Evolutionary conservation across 2,888 invertebrate genomes (phyloP), one percentile per base, ranked within the genome.

Genomic region (Microctonus hyperodae): DNA sequence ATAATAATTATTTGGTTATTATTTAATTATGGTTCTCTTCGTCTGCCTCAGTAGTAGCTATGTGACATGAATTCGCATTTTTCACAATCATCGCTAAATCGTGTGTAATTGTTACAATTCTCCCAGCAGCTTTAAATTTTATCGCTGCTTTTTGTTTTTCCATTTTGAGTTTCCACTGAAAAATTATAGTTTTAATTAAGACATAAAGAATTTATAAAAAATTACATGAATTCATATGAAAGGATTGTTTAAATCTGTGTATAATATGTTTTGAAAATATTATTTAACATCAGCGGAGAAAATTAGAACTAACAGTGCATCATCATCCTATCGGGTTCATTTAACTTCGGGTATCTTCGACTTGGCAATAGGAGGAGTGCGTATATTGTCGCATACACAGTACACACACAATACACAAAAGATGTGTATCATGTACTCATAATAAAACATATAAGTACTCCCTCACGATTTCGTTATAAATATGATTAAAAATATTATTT

Each of bases 111-210:
- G 81, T 72, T 20, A 90, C 90, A 60, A 90, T 88, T 10, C 90
- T 86, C 35, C 89, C 90, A 1, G 90, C 89, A 13, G 91, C 91
- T 81, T 89, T 90, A 74, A 91, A 91, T 72, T 89, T 87, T 44
- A 89, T 89, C 44, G 88, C 86, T 0, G 90, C 90, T 73, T 86
- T 87, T 80, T 88, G 87, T 79, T 88, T 89, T 65, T 90, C 89
- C 76, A 90, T 85, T 78, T 90, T 90, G 73, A 88, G 88, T 80
- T 90, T 90, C 91, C 91, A 91, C 88, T 89, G 77, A 70, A 86
- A 86, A 22, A 68, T 56, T 23, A 33, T 20, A 55, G 31, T 56
- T 28, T 31, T 22, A 22, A 22, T 1, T 10, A 55, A 40, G 53
- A 50, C n/a, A n/a, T n/a, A n/a, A n/a, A n/a, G n/a, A n/a, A n/a